These are phyloP conservation scores for Chroicocephalus ridibundus DNA, from an alignment of 2,113 vertebrate species.

Conservation along the genomic window DNA sequence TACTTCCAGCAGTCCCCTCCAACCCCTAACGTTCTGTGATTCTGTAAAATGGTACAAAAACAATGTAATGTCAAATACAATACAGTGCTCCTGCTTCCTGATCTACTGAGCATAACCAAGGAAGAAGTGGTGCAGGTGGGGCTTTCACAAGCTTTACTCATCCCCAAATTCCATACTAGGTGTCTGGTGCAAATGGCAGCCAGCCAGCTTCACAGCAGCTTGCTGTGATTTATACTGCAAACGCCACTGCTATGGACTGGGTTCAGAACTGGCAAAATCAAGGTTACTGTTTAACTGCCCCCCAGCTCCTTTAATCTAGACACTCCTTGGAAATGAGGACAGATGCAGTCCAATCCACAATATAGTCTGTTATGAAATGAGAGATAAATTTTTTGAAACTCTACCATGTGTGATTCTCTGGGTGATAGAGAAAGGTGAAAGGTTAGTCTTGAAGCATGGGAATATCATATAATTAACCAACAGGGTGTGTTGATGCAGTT, in stretches of 20 bases:
- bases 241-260: neutral
- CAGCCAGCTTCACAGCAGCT: neutral
- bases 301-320: neutral
- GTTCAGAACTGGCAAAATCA: neutral
- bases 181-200: neutral
- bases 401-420: neutral
- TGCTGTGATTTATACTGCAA: neutral
- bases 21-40: neutral
- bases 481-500: neutral
- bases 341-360: neutral
- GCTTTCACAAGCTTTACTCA: neutral
- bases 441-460: neutral
- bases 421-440: neutral
- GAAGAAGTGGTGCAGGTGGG: neutral
- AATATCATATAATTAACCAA: neutral
- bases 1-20: neutral
- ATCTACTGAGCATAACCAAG: neutral
- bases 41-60: neutral
- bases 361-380: neutral
- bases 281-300: neutral
- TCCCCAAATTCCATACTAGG: neutral
- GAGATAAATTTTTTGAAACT: neutral
- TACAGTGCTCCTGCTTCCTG: neutral
- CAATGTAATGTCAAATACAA: neutral
- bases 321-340: neutral